Evolutionary conservation across 2,113 vertebrate genomes (phyloP).

Genomic region (Martes martes): DNA sequence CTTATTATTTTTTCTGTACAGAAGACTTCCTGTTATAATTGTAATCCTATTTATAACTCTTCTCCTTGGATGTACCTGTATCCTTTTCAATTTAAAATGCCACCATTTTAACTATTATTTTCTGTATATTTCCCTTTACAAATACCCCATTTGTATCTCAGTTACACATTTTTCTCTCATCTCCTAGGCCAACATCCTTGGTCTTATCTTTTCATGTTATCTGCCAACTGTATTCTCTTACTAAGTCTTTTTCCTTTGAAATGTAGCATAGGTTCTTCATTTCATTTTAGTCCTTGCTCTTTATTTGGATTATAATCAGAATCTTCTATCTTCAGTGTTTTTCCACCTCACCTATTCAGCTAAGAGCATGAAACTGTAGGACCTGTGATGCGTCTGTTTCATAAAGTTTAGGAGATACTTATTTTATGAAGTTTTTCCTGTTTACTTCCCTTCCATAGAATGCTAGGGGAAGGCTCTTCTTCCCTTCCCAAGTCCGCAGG

Average conservation of each 20-base stretch:
- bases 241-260: neutral
- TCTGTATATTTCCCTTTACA: neutral
- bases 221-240: neutral
- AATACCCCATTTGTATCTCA: neutral
- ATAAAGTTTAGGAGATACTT: neutral
- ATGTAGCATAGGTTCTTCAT: neutral
- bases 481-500: neutral
- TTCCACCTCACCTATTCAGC: neutral
- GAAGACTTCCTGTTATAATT: neutral
- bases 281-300: neutral
- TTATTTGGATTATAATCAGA: neutral
- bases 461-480: neutral
- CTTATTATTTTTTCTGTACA: neutral
- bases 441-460: neutral
- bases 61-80: neutral
- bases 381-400: neutral
- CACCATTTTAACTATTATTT: neutral
- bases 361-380: neutral
- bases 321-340: neutral
- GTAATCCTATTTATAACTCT: neutral
- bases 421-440: neutral
- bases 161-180: neutral
- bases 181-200: neutral
- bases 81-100: neutral
- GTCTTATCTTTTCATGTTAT: neutral